Evolutionary conservation across 2,888 invertebrate genomes (phyloP), one percentile per base, ranked within the genome.

Genomic region (Ophioninae sp.): DNA sequence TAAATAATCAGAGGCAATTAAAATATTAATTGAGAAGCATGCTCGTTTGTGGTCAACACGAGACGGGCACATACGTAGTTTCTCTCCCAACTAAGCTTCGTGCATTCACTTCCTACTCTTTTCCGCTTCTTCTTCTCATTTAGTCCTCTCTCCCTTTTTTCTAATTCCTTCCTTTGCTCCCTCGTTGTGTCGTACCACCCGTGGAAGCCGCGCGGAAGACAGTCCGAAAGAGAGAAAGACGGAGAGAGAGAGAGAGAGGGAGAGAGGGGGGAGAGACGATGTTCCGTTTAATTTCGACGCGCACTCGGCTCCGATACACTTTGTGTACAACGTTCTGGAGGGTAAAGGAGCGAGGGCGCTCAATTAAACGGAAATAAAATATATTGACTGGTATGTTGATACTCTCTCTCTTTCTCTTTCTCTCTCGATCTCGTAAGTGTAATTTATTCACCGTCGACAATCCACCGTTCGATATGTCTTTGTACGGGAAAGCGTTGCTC

Each of bases 11-110:
- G 84, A 77, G 84, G 79, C 84, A 84, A 84, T 84, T 84, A 84
- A 84, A 84, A 82, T 84, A 84, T 84, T 79, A 84, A 84, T 84
- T 84, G 81, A 81, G 81, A 75, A 75, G 83, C 83, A 81, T 84
- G 81, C 84, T 84, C 84, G 84, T 79, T 79, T 81, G 79, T 67
- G 79, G 84, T 81, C 70, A 56, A 78, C 78, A 79, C 79, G 76
- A 80, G 73, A 62, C 37, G 79, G 61, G 68, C 79, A 30, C 30
- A 79, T 81, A 72, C 81, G 75, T 75, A 30, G 79, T 67, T 64
- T 67, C 56, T 69, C 39, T 77, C 72, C 75, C 68, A 81, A 80
- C 83, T 78, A 78, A 83, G 83, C 80, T 57, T 68, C 77, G 81
- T 74, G 74, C 77, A 81, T 83, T 83, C 81, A 65, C 80, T 83